Conservation (phyloP, 2,113 vertebrate genomes). For the Daubentonia madagascariensis region DNA sequence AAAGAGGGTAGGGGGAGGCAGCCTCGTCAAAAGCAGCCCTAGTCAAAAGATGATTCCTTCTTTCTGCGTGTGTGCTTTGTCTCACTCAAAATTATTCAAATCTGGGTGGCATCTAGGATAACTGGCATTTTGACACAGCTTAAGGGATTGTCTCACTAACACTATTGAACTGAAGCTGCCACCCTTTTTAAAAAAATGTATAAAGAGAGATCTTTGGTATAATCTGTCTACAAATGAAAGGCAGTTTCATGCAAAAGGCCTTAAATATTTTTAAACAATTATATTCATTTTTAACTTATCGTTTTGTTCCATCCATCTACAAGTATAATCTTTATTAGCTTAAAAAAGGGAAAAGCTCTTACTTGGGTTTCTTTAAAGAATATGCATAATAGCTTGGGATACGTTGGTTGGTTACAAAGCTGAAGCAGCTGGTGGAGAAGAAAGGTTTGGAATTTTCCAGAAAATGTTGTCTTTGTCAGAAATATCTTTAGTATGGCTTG, state of each 20-base stretch:
- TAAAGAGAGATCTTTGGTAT: slow-evolving; percentile 88
- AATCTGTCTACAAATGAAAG: slow-evolving; percentile 85
- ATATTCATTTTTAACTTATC: slow-evolving; percentile 73
- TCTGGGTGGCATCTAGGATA: slow-evolving; percentile 92
- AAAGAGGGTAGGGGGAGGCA: slow-evolving; percentile 73
- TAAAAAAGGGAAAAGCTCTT: slow-evolving; percentile 56
- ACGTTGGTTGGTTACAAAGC: slow-evolving; percentile 58
- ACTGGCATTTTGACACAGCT: slow-evolving; percentile 89
- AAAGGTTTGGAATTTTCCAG: slow-evolving; percentile 62
- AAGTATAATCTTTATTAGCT: slow-evolving; percentile 73
- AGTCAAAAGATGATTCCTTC: slow-evolving; percentile 88
- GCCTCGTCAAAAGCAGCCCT: slow-evolving; percentile 84
- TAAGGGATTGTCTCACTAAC: slow-evolving; percentile 86
- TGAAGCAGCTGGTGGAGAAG: slow-evolving; percentile 69
- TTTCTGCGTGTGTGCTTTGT: slow-evolving; percentile 88
- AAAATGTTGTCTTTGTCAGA: slow-evolving; percentile 35
- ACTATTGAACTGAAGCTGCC: slow-evolving; percentile 84
- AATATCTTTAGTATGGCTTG: neutral
- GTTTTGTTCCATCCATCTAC: slow-evolving; percentile 67
- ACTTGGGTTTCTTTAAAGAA: slow-evolving; percentile 68
- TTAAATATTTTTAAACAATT: slow-evolving; percentile 77
- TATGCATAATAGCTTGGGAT: slow-evolving; percentile 55
- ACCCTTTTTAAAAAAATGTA: slow-evolving; percentile 90
- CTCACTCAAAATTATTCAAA: slow-evolving; percentile 88
- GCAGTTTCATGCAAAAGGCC: slow-evolving; percentile 66